A percentile compares a stretch with the other conserved stretches of the same genome.
Evolutionary conservation across 2,888 invertebrate species (phyloP).

Genomic region (Amphiduros pacificus): DNA sequence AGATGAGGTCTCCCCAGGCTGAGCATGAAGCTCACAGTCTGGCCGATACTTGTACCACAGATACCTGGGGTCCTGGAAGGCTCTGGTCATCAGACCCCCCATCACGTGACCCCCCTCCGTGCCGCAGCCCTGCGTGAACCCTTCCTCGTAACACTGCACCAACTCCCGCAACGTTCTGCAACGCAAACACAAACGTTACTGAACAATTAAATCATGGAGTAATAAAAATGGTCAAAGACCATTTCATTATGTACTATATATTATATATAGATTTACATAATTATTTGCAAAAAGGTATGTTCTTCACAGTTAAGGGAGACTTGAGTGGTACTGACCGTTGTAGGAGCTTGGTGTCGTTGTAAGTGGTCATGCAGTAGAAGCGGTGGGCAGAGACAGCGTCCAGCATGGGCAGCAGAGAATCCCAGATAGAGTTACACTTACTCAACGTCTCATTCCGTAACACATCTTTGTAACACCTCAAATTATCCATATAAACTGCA

Average conservation of each 20-base stretch:
- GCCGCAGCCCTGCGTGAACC: constrained; percentile 3
- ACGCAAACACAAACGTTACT: not conserved
- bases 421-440: constrained; percentile 21
- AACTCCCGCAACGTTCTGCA: constrained; percentile 7
- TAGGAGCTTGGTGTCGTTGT: constrained; percentile 15
- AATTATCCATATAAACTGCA: constrained; percentile 18
- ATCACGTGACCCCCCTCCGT: constrained; percentile 13
- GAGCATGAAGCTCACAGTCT: constrained; percentile 7
- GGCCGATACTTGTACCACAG: constrained; percentile 11
- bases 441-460: constrained; percentile 16
- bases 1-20: not conserved
- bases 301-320: not conserved
- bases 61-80: constrained; percentile 15
- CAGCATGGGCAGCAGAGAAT: constrained; percentile 18
- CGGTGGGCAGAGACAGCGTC: constrained; percentile 18
- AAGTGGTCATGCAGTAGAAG: constrained; percentile 20
- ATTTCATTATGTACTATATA: no score
- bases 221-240: no score
- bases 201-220: not conserved
- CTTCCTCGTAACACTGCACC: constrained; percentile 7
- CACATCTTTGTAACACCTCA: constrained; percentile 21
- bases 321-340: constrained; percentile 16
- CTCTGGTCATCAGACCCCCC: constrained; percentile 8
- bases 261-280: not conserved
- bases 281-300: not conserved